Base-by-base conservation (phyloP, 2,888 invertebrate species). In the Archips crataeganus region DNA sequence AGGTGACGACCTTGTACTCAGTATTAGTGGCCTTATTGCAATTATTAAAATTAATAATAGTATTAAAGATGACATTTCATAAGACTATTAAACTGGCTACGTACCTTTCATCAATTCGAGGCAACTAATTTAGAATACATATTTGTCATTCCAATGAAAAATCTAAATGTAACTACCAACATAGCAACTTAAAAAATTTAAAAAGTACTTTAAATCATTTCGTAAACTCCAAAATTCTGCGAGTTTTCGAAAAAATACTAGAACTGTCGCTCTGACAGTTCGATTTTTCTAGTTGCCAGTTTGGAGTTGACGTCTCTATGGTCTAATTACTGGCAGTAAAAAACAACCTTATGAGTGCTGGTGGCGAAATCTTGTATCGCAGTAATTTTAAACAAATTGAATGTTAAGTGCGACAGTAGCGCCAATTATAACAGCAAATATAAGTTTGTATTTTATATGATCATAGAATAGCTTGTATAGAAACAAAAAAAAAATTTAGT, bases 121-220 rank as follows among this genome's bases (percentile, higher is more conserved):
- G 54, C 9, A 54, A 54, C 54, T 23, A 4, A n/a, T 49, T 49
- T 49, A n/a, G 49, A 6, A n/a, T n/a, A 49, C 51, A 15, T 15
- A 0, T 62, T 64, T 36, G 63, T 59, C 63, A 65, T 64, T 45
- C 57, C 39, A 59, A 49, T 13, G 34, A 61, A 70, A 70, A 11
- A 57, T 23, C 1, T 51, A 51, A 23, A 54, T 15, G 10, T 59
- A 15, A 15, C 45, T 67, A 34, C 34, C 57, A 70, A 23, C 45
- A 15, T 47, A 34, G 47, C 63, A 70, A 70, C 63, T 39, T 36
- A 6, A 54, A 54, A 54, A 54, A 15, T 6, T 6, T 1, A 54
- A 2, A 54, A 2, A 9, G 9, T 1, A 10, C 39, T 10, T 45
- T 2, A 4, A 15, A 15, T 6, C 15, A 51, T 6, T 51, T 45